Evolutionary conservation across 2,797 vertebrate species (phyloP), one percentile per base, ranked within the genome.

Genomic region (Brachymystax lenok): DNA sequence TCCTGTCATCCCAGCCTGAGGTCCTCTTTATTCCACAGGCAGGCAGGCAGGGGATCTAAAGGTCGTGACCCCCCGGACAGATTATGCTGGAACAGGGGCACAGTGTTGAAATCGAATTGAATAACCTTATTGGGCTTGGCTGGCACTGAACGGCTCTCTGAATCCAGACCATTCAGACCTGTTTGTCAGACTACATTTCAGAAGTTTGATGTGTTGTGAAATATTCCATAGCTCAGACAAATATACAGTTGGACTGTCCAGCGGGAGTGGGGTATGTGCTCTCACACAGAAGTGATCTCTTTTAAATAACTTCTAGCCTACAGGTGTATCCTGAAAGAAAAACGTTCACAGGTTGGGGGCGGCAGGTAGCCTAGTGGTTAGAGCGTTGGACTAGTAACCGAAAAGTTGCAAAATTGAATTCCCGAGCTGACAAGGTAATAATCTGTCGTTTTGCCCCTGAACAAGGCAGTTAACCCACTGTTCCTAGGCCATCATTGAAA

Each of bases 1-100:
- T 97, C 96, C 96, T 98, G 97, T 98, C 97, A 98, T 94, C 95
- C 96, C 91, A 92, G 79, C 93, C 94, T 95, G 92, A 94, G 78
- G 88, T 88, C 90, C 88, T 91, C 92, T 94, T 93, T 93, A 92
- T 91, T 90, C 88, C 79, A 89, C 84, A 74, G 85, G 87, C 84
- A 73, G 85, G 89, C 84, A 74, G 85, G 86, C 85, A 84, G 94
- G 89, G 94, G 94, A 94, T 90, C 94, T 91, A 92, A 93, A 94
- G 93, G 90, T 95, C 93, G 85, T 90, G 90, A 95, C 95, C 95
- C 94, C 91, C 91, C 52, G 86, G 90, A 86, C 86, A 90, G 91
- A 91, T 92, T 91, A 90, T 82, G 79, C 52, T 86, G 90, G 89
- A 88, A 90, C 89, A 89, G 40, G 64, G 46, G 30, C 82, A 74